Base-by-base conservation (phyloP, 2,797 vertebrate species). In the Muscicapa comitata region DNA sequence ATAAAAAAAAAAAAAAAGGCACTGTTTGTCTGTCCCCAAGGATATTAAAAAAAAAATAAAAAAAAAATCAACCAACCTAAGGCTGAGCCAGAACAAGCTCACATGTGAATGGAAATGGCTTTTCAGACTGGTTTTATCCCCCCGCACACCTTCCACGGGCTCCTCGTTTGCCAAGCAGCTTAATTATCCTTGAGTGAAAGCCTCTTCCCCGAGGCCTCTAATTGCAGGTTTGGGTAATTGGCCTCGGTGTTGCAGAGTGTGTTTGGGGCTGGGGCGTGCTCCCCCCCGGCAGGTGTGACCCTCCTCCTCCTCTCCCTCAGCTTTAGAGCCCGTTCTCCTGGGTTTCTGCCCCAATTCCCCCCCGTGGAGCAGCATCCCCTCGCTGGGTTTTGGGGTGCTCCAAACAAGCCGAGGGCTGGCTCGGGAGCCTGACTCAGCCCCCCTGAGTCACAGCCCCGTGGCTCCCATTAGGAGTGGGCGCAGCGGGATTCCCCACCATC, bases 201-300 rank as follows among this genome's bases (percentile, higher is more conserved):
- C 72, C 83, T 95, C 79, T 90, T 68, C 82, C 78, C 4, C 1
- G n/a, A 40, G 58, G 53, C 75, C 70, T 94, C 16, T 94, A 96
- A 97, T 95, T 96, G 79, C 80, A 88, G 54, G 29, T 83, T 88
- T 54, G 48, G 43, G 28, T 89, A 94, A 97, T 95, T 85, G 91
- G 67, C 35, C 57, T 80, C 25, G 11, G 58, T 62, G 77, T 24
- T 35, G 62, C 66, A 8, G 53, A 65, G 55, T 4, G 26, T 10
- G 50, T 33, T 70, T 29, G 35, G 68, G 48, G 62, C 48, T 33
- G 57, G 47, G 43, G 40, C 13, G 13, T 1, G 0, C 53, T 86
- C 4, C 17, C 42, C 50, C 24, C 43, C 1, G 1, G 57, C 86
- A 94, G 72, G n/a, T 88, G 61, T 13, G 76, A 77, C 45, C 48